phyloP scores from a whole-genome alignment of 2,888 invertebrate genomes.

The Himalopsyche kuldschensis region DNA sequence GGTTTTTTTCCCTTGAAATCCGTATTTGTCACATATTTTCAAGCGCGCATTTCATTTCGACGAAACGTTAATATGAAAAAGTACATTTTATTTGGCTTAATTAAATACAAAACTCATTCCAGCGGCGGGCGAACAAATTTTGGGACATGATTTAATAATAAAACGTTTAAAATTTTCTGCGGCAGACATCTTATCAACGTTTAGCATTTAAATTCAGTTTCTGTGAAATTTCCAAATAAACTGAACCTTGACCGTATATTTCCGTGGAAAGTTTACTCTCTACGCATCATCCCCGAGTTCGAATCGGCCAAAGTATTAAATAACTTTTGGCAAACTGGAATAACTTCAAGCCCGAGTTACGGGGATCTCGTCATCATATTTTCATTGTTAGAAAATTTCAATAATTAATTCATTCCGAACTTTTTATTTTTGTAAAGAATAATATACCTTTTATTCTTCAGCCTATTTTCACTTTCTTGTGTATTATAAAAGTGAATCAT shows the following conservation, averaged over 20 bases:
- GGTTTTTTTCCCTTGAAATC: background rate
- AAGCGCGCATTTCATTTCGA: background rate
- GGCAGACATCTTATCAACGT: background rate
- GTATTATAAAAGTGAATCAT: too few species aligned
- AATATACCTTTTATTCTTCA: too few species aligned
- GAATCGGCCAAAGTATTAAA: background rate
- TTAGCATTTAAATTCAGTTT: background rate
- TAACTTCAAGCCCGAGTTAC: background rate
- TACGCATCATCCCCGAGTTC: background rate
- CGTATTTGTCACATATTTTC: background rate
- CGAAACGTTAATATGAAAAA: background rate
- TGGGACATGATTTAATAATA: background rate
- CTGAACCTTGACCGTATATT: background rate
- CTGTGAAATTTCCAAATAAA: background rate
- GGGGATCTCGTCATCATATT: background rate
- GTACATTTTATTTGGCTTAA: background rate
- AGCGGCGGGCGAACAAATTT: background rate
- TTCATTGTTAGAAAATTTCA: background rate
- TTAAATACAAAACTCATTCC: background rate
- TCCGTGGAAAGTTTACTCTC: background rate
- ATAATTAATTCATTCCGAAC: background rate
- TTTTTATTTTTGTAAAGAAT: too few species aligned
- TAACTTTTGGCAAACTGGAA: background rate
- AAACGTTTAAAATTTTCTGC: background rate
- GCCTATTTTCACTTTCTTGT: too few species aligned